Base-by-base conservation (phyloP, 2,888 invertebrate species). In the Chrysotoxum bicinctum region DNA sequence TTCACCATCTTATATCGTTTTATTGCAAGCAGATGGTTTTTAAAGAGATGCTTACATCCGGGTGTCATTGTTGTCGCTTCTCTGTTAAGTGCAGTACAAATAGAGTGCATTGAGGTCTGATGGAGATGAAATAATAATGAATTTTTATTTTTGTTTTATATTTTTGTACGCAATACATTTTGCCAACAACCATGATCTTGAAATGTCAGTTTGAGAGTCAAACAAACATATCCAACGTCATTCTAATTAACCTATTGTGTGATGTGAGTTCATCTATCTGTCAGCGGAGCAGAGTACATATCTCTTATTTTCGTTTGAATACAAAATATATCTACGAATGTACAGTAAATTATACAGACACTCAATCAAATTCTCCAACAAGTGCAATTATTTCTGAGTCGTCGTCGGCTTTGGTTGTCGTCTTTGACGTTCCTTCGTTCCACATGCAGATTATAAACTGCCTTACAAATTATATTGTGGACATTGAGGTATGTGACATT, bases 351-450 rank as follows among this genome's bases (percentile, higher is more conserved):
- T 1, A 37, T 16, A 43, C 37, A 60, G 52, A 35, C 43, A 74
- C 80, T 80, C 74, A 80, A 80, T 80, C 74, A 74, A 80, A 75
- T 54, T 48, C 43, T 54, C 58, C 10, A 74, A 80, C 80, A 75
- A 80, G 80, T 74, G 62, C 52, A 80, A 80, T 80, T 80, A 79
- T 79, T 50, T 54, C 30, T 45, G 64, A 4, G 23, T 60, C 8
- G 43, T 26, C 62, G 54, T 54, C 60, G 60, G 62, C 16, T 0
- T 16, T n/a, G 62, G 6, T 43, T 26, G 37, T 58, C 14, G 9
- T 30, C 30, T 54, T 54, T 54, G 54, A 37, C 30, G 32, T 50
- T 66, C 66, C 66, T 23, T 52, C 30, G 32, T 50, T 66, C 66
- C 66, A 35, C 52, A 50, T 73, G 62, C 73, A 62, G 72, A 62